phyloP scores from a whole-genome alignment of 2,797 vertebrate species.

The Sebastiscus albofasciatus region DNA sequence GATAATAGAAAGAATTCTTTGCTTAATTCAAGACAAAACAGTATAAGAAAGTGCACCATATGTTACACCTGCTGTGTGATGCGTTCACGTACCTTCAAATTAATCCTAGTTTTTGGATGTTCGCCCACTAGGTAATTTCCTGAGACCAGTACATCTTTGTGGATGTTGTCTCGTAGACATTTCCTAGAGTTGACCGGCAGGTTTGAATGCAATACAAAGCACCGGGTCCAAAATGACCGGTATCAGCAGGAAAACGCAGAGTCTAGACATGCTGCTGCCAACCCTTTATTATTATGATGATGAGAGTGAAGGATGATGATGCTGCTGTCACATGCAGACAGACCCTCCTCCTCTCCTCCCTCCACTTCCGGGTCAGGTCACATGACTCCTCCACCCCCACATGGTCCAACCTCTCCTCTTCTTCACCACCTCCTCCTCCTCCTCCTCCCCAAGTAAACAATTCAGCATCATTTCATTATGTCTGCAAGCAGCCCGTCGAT shows the following conservation, averaged over 20 bases:
- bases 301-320: conserved; percentile 3
- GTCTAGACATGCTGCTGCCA: conserved; percentile 10
- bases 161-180: conserved; percentile 18
- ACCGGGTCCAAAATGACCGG: conserved; percentile 45
- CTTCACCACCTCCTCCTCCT: neutral
- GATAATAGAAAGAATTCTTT: neutral
- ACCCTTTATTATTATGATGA: conserved; percentile 3
- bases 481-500: conserved; percentile 18
- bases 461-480: conserved; percentile 48
- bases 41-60: neutral
- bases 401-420: conserved; percentile 8
- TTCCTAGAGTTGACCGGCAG: conserved; percentile 82
- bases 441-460: conserved; percentile 58
- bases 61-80: neutral
- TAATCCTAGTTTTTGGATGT: conserved; percentile 75
- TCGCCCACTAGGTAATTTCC: conserved; percentile 83
- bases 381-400: conserved; percentile 60
- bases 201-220: conserved; percentile 71
- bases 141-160: conserved; percentile 78
- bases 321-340: neutral
- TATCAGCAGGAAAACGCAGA: conserved; percentile 31
- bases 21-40: neutral
- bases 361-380: conserved; percentile 59
- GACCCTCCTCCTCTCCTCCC: neutral
- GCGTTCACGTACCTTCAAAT: conserved; percentile 77